These are phyloP conservation scores for Petrocephalus schoutedeni DNA, from an alignment of 2,797 vertebrate species.

Conservation along the genomic window DNA sequence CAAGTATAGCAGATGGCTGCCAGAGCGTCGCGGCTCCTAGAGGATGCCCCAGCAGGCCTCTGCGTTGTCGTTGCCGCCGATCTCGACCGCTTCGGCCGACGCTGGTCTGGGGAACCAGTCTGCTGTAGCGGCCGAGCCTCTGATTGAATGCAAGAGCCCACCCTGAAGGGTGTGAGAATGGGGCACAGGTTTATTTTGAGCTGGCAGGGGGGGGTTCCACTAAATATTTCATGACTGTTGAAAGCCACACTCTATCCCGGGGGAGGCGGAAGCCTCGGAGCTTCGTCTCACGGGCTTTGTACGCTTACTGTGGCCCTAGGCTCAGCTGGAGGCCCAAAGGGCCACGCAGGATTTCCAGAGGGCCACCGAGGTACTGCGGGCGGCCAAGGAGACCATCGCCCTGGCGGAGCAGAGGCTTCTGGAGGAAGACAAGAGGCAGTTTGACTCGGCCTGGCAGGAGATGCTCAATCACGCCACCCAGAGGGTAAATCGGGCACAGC, in stretches of 20 bases:
- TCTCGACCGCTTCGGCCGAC: neutral
- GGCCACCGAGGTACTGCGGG: slow-evolving; percentile 85
- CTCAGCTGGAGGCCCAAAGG: slow-evolving; percentile 90
- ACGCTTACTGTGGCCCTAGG: slow-evolving; percentile 52
- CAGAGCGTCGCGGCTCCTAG: neutral
- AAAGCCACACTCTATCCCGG: neutral
- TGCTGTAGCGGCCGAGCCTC: neutral
- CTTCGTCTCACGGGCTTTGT: neutral
- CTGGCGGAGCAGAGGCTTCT: slow-evolving; percentile 86
- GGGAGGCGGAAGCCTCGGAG: neutral
- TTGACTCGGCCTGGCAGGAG: slow-evolving; percentile 96
- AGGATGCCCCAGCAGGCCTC: too few species aligned
- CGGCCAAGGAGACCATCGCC: slow-evolving; percentile 91
- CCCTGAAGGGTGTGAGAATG: too few species aligned
- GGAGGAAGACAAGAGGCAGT: slow-evolving; percentile 88
- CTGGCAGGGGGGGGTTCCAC: neutral
- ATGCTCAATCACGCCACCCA: slow-evolving; percentile 97
- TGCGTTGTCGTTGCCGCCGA: neutral
- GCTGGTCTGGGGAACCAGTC: neutral
- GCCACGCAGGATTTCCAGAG: slow-evolving; percentile 93
- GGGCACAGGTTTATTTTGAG: neutral
- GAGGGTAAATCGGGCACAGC: slow-evolving; percentile 60
- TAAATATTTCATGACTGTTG: neutral
- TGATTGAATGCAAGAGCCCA: neutral
- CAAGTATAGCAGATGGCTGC: neutral